Conservation (phyloP, 2,888 invertebrate genomes). For the Ennomos fuscantarius region DNA sequence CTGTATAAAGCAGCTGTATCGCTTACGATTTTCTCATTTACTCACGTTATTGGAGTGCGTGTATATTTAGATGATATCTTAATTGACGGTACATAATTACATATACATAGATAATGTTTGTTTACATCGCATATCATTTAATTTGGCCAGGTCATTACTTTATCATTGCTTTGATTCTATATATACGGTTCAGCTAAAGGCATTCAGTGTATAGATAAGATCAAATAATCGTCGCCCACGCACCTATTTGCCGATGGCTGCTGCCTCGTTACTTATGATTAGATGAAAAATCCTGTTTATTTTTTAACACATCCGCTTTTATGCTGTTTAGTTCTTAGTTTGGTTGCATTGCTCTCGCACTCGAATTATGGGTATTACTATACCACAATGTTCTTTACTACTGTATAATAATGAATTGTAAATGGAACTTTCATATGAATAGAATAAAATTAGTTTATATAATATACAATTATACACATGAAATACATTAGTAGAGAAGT, state of each 20-base stretch:
- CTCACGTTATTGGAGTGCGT: conserved; percentile 31
- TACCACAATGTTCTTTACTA: too few species aligned
- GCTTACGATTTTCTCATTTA: conserved; percentile 51
- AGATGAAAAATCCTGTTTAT: conserved; percentile 47
- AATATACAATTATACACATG: too few species aligned
- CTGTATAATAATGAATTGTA: too few species aligned
- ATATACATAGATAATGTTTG: conserved; percentile 10
- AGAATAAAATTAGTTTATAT: too few species aligned
- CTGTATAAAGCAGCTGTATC: conserved; percentile 51
- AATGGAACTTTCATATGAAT: too few species aligned
- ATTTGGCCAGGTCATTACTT: conserved; percentile 16
- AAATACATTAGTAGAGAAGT: too few species aligned
- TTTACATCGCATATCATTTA: conserved; percentile 22
- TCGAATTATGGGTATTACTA: neutral
- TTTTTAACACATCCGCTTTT: conserved; percentile 34
- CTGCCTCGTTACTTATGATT: conserved; percentile 70
- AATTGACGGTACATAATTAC: conserved; percentile 7
- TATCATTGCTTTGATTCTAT: conserved; percentile 41
- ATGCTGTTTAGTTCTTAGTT: conserved; percentile 3
- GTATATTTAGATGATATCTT: conserved; percentile 20
- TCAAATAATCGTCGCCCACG: conserved; percentile 71
- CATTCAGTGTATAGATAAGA: conserved; percentile 60
- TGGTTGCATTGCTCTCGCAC: conserved; percentile 24
- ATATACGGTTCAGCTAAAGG: conserved; percentile 46
- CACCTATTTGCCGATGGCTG: conserved; percentile 61